A percentile compares a stretch with the other conserved stretches of the same genome.
Evolutionary conservation across 2,797 vertebrate genomes (phyloP).

Genomic region (Schizothorax lantsangensis): DNA sequence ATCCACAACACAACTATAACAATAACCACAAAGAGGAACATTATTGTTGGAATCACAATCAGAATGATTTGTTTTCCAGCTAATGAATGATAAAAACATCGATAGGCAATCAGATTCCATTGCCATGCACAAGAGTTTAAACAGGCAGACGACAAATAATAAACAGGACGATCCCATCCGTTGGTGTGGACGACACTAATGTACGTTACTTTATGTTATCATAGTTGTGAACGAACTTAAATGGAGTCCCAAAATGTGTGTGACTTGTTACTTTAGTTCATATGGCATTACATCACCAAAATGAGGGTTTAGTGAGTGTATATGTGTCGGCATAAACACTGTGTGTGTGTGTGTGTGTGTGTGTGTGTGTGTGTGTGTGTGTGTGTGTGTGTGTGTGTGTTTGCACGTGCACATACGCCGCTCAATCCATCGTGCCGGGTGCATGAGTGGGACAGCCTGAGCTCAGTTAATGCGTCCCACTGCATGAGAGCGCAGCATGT

Average conservation of each 20-base stretch:
- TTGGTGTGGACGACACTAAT: background rate
- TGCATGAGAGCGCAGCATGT: slow-evolving; percentile 50
- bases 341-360: slow-evolving; percentile 5
- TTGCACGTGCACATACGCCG: slow-evolving; percentile 40
- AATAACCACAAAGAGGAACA: background rate
- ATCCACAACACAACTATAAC: background rate
- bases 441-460: slow-evolving; percentile 19
- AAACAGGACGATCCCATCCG: too few species aligned
- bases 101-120: background rate
- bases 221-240: background rate
- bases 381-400: background rate
- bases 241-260: background rate
- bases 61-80: background rate
- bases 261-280: background rate
- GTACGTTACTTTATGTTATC: background rate
- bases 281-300: background rate
- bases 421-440: background rate
- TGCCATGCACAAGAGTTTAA: background rate
- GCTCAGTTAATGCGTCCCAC: slow-evolving; percentile 31
- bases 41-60: background rate
- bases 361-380: background rate
- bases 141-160: background rate
- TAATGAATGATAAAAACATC: background rate
- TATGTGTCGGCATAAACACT: background rate
- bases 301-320: background rate